These are phyloP conservation scores for Drosophila nigricruria DNA, from an alignment of 2,888 invertebrate genomes.

Conservation along the genomic window DNA sequence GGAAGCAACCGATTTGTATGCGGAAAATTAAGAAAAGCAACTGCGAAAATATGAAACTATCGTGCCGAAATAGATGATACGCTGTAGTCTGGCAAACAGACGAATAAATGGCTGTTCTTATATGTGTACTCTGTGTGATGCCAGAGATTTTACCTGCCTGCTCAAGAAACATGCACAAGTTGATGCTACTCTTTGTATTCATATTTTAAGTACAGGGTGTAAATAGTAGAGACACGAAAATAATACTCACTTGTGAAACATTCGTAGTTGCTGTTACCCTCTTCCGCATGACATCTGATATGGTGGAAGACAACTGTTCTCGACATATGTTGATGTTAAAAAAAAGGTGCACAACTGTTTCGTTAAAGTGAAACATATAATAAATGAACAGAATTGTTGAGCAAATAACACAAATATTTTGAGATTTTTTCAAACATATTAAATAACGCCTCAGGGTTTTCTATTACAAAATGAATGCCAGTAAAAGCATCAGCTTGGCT, in stretches of 20 bases:
- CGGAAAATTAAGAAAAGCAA: constrained; percentile 54
- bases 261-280: background rate
- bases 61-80: background rate
- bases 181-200: background rate
- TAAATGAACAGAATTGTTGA: background rate
- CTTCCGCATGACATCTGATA: constrained; percentile 5
- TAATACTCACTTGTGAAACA: background rate
- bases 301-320: constrained; percentile 13
- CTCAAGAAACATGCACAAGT: background rate
- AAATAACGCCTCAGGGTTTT: no score
- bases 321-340: constrained; percentile 1
- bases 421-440: background rate
- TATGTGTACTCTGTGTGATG: no score
- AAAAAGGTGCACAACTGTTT: background rate
- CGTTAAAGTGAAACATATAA: background rate
- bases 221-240: background rate
- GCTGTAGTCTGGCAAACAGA: background rate
- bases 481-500: no score
- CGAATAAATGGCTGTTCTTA: background rate
- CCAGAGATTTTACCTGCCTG: background rate
- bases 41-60: background rate
- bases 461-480: no score
- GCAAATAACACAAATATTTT: background rate
- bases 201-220: background rate
- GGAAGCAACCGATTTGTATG: constrained; percentile 30